Percentiles rank a stretch among this genome's conserved stretches.
Evolutionary conservation across 2,797 vertebrate species (phyloP).

Genomic region (Coendou prehensilis): DNA sequence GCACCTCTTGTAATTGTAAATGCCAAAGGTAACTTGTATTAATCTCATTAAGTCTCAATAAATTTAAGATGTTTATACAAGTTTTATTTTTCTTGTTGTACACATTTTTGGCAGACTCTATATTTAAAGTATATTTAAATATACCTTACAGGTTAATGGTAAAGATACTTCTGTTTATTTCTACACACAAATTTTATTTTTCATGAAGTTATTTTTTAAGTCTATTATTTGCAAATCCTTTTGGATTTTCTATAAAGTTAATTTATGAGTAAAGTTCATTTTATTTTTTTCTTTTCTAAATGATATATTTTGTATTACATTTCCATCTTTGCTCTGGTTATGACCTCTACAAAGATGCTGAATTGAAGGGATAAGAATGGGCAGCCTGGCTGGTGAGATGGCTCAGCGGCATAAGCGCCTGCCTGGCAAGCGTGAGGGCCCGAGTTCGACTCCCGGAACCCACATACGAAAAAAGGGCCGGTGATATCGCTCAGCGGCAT

Average conservation of each 20-base stretch:
- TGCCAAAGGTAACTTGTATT: background rate
- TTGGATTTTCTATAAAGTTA: slow-evolving; percentile 15
- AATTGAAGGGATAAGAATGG: background rate
- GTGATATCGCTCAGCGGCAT: too few species aligned
- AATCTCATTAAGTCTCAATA: background rate
- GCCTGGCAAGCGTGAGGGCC: too few species aligned
- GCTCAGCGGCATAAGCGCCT: too few species aligned
- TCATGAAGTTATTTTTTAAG: slow-evolving; percentile 12
- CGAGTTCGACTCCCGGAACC: too few species aligned
- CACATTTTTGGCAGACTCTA: background rate
- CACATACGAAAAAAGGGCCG: too few species aligned
- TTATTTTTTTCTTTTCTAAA: slow-evolving; percentile 42
- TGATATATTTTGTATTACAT: background rate
- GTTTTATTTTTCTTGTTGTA: background rate
- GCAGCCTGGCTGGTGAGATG: too few species aligned
- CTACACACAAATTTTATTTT: background rate
- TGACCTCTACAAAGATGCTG: background rate
- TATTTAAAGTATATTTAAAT: slow-evolving; percentile 1
- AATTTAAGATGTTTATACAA: background rate
- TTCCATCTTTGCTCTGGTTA: background rate
- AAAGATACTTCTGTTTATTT: background rate
- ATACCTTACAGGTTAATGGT: background rate
- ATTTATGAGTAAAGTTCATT: background rate
- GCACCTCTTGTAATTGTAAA: background rate
- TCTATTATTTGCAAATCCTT: background rate